Conservation (phyloP, 2,888 invertebrate species). For the Autographa gamma region DNA sequence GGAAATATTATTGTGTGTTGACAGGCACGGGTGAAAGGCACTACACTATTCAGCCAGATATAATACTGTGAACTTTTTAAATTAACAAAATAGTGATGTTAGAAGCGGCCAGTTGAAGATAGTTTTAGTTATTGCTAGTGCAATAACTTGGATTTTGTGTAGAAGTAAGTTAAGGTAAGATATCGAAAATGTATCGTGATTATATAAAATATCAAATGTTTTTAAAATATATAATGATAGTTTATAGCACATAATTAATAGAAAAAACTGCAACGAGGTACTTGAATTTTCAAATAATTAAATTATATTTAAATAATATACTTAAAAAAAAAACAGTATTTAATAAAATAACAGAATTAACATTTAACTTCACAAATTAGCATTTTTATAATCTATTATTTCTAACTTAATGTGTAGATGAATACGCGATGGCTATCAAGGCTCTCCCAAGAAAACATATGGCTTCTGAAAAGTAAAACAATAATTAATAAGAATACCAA, state of each 20-base stretch:
- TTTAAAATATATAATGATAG: background rate
- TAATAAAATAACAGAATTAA: background rate
- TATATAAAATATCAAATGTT: background rate
- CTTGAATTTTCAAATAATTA: too few species aligned
- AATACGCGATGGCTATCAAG: background rate
- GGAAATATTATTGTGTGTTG: slow-evolving; percentile 76
- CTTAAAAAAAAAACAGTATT: too few species aligned
- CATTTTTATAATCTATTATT: background rate
- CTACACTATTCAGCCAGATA: slow-evolving; percentile 62
- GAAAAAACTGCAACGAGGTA: background rate
- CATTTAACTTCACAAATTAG: background rate
- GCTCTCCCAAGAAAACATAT: slow-evolving; percentile 70
- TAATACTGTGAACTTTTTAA: slow-evolving; percentile 70
- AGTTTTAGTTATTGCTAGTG: slow-evolving; percentile 82
- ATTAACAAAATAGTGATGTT: slow-evolving; percentile 79
- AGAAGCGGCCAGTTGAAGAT: slow-evolving; percentile 77
- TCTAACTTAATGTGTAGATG: background rate
- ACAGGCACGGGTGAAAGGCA: slow-evolving; percentile 61
- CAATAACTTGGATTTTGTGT: slow-evolving; percentile 86
- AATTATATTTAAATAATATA: background rate
- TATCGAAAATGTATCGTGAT: background rate
- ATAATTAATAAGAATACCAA: background rate
- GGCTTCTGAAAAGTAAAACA: slow-evolving; percentile 80
- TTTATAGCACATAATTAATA: background rate
- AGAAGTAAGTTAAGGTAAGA: slow-evolving; percentile 78